Base-by-base conservation (phyloP, 2,113 vertebrate species). In the Malurus cyaneus region DNA sequence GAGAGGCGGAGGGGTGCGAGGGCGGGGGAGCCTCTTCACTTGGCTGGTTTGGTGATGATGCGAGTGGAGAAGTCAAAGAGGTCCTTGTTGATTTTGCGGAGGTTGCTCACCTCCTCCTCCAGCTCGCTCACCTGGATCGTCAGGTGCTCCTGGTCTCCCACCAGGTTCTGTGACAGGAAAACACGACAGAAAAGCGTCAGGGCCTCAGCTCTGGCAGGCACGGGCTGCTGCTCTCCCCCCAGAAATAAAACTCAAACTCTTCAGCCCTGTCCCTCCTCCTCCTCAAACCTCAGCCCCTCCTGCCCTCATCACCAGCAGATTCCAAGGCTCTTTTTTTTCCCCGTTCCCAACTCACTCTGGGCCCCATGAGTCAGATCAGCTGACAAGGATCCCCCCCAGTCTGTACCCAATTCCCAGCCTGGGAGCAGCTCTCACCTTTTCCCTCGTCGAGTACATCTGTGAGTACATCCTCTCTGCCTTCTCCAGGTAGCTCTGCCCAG, bases 81-180 rank as follows among this genome's bases (percentile, higher is more conserved):
- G 95, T 99, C 98, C 65, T 99, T 99, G 98, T 99, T 99, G 97
- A 99, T 98, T 82, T 99, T 99, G 83, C 99, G 98, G 93, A 99
- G 97, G 57, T 98, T 99, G 82, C 98, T 98, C 87, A 99, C 98
- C 93, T 99, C 99, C 31, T 99, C 99, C 80, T 99, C 99, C 67
- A 99, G 97, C 93, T 99, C 99, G 0, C 98, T 97, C 47, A 99
- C 98, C 1, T 99, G 98, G 41, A 98, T 98, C 25, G 98, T 98
- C 56, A 99, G 98, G 92, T 99, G 99, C 86, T 99, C 99, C 11
- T 99, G 98, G 49, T 99, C 98, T 3, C 98, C 99, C 29, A 98
- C 98, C 82, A 99, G 97, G 8, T 97, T 98, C 99, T 99, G 95
- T 86, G 98, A 93, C 89, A 41, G 32, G 14, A n/a, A 80, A 65